phyloP scores from a whole-genome alignment of 2,797 vertebrate species.

The Eulemur rubriventer region DNA sequence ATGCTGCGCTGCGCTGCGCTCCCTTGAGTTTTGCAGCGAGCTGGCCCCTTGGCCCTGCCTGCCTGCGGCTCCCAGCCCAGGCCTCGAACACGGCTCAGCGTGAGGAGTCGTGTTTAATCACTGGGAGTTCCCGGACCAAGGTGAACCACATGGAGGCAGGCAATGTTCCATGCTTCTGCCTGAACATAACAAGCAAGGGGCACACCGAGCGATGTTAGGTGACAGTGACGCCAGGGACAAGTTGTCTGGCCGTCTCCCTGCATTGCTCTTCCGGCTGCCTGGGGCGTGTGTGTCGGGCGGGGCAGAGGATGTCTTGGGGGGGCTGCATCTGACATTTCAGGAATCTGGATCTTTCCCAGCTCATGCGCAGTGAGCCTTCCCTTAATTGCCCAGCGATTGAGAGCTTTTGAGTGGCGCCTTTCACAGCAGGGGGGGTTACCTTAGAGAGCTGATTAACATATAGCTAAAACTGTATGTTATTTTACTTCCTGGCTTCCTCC shows the following conservation, averaged over 20 bases:
- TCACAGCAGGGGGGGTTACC: not conserved
- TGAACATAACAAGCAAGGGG: not conserved
- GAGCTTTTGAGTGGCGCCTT: not conserved
- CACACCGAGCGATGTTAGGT: not conserved
- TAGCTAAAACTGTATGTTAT: not conserved
- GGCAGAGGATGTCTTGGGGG: not conserved
- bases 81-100: not conserved
- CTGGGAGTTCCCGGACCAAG: not conserved
- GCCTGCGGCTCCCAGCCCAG: not conserved
- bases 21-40: not conserved
- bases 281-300: not conserved
- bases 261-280: not conserved
- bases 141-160: not conserved
- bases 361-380: not conserved
- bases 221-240: not conserved
- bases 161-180: not conserved
- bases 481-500: not conserved
- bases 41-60: not conserved
- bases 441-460: not conserved
- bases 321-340: not conserved
- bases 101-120: slow-evolving; percentile 13
- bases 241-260: not conserved
- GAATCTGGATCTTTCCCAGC: not conserved
- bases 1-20: not conserved
- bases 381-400: not conserved